Percentiles rank a stretch among this genome's conserved stretches.
phyloP scores from a whole-genome alignment of 2,113 vertebrate species.

The Oreochromis tanganicae region DNA sequence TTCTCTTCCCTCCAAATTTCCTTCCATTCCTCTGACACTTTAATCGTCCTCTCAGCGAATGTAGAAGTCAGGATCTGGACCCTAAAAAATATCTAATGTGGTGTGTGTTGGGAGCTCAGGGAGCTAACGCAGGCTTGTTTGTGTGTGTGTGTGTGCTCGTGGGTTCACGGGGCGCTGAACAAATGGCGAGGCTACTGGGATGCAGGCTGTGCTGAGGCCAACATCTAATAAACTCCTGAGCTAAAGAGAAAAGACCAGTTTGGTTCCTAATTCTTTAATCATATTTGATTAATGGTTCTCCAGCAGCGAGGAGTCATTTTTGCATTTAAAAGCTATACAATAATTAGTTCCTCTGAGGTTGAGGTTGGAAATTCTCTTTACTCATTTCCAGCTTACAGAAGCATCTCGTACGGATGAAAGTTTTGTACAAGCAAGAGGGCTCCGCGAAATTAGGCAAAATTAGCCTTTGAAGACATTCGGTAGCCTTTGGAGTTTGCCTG shows the following conservation, averaged over 20 bases:
- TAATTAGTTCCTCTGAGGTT: conserved; percentile 75
- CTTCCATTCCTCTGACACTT: conserved; percentile 56
- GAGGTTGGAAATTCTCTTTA: conserved; percentile 51
- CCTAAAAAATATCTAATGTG: conserved; percentile 21
- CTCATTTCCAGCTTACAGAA: conserved; percentile 46
- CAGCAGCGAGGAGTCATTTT: conserved; percentile 44
- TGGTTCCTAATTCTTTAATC: conserved; percentile 66
- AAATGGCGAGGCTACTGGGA: conserved; percentile 10
- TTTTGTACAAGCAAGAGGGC: conserved; percentile 46
- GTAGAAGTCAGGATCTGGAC: conserved; percentile 26
- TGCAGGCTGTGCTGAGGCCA: neutral
- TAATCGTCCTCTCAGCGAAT: conserved; percentile 17
- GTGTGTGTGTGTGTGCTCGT: neutral
- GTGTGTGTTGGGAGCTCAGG: conserved; percentile 60
- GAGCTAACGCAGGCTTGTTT: conserved; percentile 12
- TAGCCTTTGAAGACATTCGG: conserved; percentile 71
- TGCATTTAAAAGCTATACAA: conserved; percentile 67
- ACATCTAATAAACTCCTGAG: conserved; percentile 15
- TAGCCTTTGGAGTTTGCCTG: conserved; percentile 53
- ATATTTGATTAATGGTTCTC: conserved; percentile 64
- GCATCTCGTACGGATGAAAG: conserved; percentile 47
- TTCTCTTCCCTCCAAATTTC: conserved; percentile 68
- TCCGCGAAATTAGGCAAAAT: conserved; percentile 64
- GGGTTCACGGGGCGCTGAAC: neutral
- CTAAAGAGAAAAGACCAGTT: conserved; percentile 31